Conservation (phyloP, 2,888 invertebrate species). For the Lysandra bellargus region DNA sequence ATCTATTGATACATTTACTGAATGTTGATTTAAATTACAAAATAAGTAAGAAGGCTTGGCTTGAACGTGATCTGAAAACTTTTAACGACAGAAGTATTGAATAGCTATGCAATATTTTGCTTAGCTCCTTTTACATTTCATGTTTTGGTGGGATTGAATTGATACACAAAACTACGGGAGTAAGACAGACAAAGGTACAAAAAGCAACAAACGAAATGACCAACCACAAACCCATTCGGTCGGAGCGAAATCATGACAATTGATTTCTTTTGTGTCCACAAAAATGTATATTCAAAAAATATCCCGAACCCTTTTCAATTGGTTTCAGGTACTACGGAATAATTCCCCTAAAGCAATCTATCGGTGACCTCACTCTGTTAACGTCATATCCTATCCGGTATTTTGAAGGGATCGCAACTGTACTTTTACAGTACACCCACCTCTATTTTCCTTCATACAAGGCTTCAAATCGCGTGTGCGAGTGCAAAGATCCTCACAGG, state of each 20-base stretch:
- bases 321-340: conserved; percentile 34
- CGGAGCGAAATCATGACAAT: conserved; percentile 10
- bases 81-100: too few species aligned
- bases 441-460: neutral
- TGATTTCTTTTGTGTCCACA: conserved; percentile 24
- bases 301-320: conserved; percentile 20
- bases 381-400: conserved; percentile 58
- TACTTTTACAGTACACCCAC: neutral
- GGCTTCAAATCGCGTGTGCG: neutral
- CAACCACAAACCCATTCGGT: conserved; percentile 17
- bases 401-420: conserved; percentile 12
- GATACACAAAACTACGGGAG: neutral
- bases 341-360: conserved; percentile 55
- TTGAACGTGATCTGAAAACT: too few species aligned
- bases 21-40: too few species aligned
- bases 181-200: neutral
- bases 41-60: too few species aligned
- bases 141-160: neutral
- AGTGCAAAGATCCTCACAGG: neutral
- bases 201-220: conserved; percentile 7
- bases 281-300: conserved; percentile 28
- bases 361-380: conserved; percentile 55
- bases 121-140: too few species aligned
- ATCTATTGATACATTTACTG: too few species aligned
- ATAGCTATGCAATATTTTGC: too few species aligned